These are phyloP conservation scores for Garrulus glandarius DNA, from an alignment of 2,797 vertebrate genomes.

Conservation along the genomic window DNA sequence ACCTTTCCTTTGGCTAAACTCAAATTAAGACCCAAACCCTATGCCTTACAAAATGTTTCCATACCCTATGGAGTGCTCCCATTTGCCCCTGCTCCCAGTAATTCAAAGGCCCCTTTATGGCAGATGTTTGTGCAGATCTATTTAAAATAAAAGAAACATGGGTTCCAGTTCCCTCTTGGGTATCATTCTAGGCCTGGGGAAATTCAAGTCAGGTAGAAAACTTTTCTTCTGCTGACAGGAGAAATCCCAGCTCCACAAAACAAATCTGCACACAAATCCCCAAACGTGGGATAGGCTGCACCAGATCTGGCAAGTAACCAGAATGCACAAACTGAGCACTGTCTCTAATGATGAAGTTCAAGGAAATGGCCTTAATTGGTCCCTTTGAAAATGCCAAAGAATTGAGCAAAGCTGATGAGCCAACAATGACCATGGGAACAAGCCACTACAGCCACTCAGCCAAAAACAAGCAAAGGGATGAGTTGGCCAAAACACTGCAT, in stretches of 20 bases:
- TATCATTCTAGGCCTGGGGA: neutral
- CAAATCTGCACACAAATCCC: neutral
- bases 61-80: neutral
- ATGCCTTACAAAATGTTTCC: neutral
- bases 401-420: neutral
- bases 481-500: neutral
- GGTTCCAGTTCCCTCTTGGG: neutral
- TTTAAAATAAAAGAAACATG: neutral
- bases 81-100: neutral
- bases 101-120: neutral
- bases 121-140: neutral
- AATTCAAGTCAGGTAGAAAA: neutral
- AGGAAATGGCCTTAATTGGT: conserved; percentile 42
- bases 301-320: neutral
- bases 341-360: conserved; percentile 29
- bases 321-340: neutral
- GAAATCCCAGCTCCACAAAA: neutral
- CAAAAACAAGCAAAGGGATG: neutral
- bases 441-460: neutral
- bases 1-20: neutral
- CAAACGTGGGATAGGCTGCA: neutral
- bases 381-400: conserved; percentile 11
- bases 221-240: neutral
- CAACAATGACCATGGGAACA: neutral
- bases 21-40: neutral